Evolutionary conservation across 1,140 invertebrate species (phyloP).

Genomic region (Drosophila sulfurigaster): DNA sequence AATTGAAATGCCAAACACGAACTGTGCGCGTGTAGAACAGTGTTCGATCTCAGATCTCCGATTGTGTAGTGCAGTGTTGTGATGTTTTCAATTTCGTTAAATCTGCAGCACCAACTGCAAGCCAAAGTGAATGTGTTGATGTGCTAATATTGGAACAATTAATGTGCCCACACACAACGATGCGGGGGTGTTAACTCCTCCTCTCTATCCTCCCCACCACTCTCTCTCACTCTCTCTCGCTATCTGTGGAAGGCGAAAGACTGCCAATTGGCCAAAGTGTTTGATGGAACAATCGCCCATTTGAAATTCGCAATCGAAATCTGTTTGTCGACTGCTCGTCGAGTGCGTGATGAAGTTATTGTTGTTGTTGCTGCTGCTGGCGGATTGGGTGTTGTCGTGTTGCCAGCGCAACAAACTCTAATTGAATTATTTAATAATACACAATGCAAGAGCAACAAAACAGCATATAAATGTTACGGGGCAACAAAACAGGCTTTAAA

Average conservation of each 20-base stretch:
- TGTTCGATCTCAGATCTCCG: constrained; percentile 4
- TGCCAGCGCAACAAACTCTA: constrained; percentile 67
- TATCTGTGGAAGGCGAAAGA: constrained; percentile 12
- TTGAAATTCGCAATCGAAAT: constrained; percentile 34
- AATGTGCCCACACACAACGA: background rate
- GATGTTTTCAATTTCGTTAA: constrained; percentile 5
- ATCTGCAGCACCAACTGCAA: constrained; percentile 14
- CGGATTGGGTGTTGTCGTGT: constrained; percentile 20
- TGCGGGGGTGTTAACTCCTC: too few species aligned
- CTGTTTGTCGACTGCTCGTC: background rate
- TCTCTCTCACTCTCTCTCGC: background rate
- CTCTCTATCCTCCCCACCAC: background rate
- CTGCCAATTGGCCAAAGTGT: constrained; percentile 12
- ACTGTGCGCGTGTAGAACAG: constrained; percentile 39
- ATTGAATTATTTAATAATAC: constrained; percentile 65
- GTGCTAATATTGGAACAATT: background rate
- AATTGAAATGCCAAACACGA: constrained; percentile 38
- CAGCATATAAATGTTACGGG: constrained; percentile 31
- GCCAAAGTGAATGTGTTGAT: background rate
- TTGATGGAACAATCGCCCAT: constrained; percentile 37
- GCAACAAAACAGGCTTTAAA: constrained; percentile 55
- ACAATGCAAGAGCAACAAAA: constrained; percentile 41
- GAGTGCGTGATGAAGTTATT: background rate
- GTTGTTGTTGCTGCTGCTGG: background rate
- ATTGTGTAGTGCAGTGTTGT: constrained; percentile 17